A percentile compares a stretch with the other conserved stretches of the same genome.
Conservation (phyloP, 2,888 invertebrate genomes). For the Operophtera brumata region DNA sequence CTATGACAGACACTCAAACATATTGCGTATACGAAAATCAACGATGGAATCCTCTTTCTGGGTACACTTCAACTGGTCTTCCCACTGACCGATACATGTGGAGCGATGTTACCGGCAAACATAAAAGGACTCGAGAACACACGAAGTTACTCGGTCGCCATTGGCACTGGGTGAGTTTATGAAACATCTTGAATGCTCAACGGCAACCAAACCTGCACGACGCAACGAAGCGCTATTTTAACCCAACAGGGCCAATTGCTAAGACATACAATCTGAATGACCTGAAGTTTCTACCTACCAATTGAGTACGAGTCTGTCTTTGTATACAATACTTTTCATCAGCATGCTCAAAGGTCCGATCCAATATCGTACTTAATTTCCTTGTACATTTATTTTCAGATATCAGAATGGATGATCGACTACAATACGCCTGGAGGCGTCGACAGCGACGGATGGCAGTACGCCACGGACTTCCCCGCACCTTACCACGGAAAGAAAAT, state of each 20-base stretch:
- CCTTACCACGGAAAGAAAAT: constrained; percentile 92
- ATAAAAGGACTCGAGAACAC: constrained; percentile 91
- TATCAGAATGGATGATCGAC: constrained; percentile 96
- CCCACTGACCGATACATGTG: constrained; percentile 95
- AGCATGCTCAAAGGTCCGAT: background rate
- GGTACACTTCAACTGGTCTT: constrained; percentile 91
- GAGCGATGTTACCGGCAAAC: constrained; percentile 93
- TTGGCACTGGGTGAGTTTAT: constrained; percentile 89
- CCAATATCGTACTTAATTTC: background rate
- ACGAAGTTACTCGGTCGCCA: constrained; percentile 91
- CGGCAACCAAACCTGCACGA: background rate
- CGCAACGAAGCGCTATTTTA: too few relatives aligned
- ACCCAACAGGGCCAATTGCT: background rate
- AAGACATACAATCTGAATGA: background rate
- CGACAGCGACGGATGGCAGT: constrained; percentile 96
- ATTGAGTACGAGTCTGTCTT: background rate
- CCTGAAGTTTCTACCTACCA: background rate
- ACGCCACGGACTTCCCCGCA: constrained; percentile 94
- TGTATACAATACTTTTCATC: background rate
- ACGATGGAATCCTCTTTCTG: constrained; percentile 95
- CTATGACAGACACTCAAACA: constrained; percentile 92
- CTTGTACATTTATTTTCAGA: constrained; percentile 55
- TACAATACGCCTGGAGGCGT: constrained; percentile 94
- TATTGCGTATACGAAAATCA: constrained; percentile 97
- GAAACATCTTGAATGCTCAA: background rate